A percentile compares a stretch with the other conserved stretches of the same genome.
Conservation (phyloP, 30 jellyfish, hydroid and myxozoan species). For the Hydractinia echinata region DNA sequence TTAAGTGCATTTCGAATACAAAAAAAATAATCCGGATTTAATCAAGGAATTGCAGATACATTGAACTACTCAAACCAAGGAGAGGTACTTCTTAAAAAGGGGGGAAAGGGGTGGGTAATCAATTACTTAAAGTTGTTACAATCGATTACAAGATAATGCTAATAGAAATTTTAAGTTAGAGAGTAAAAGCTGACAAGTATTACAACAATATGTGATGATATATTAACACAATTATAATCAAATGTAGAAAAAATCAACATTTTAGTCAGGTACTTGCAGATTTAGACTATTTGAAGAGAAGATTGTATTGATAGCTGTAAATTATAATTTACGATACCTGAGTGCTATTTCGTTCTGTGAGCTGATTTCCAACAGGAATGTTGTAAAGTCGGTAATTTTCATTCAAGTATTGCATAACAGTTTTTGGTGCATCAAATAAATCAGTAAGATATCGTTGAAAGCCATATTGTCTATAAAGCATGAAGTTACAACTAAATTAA, state of each 20-base stretch:
- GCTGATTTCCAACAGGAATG: slow-evolving; percentile 67
- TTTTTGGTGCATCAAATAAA: slow-evolving; percentile 70
- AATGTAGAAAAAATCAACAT: not conserved
- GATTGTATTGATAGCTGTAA: not conserved
- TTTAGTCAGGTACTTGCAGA: not conserved
- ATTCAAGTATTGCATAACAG: slow-evolving; percentile 61
- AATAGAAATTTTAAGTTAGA: too few species aligned
- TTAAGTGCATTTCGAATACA: too few species aligned
- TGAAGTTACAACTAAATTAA: too few species aligned
- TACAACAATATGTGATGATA: too few species aligned
- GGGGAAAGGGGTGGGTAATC: too few species aligned
- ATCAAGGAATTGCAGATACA: too few species aligned
- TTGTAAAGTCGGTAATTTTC: slow-evolving; percentile 54
- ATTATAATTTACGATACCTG: slow-evolving; percentile 30
- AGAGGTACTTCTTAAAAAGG: too few species aligned
- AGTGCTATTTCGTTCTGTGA: slow-evolving; percentile 20
- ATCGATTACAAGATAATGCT: too few species aligned
- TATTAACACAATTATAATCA: not conserved
- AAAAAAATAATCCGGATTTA: too few species aligned
- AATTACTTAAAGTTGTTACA: too few species aligned
- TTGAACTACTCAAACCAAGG: too few species aligned
- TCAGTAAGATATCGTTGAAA: slow-evolving; percentile 54
- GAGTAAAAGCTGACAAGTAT: too few species aligned
- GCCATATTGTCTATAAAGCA: slow-evolving; percentile 53
- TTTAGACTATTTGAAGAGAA: not conserved